phyloP scores from a whole-genome alignment of 2,113 vertebrate species.

The Calyptomena viridis region DNA sequence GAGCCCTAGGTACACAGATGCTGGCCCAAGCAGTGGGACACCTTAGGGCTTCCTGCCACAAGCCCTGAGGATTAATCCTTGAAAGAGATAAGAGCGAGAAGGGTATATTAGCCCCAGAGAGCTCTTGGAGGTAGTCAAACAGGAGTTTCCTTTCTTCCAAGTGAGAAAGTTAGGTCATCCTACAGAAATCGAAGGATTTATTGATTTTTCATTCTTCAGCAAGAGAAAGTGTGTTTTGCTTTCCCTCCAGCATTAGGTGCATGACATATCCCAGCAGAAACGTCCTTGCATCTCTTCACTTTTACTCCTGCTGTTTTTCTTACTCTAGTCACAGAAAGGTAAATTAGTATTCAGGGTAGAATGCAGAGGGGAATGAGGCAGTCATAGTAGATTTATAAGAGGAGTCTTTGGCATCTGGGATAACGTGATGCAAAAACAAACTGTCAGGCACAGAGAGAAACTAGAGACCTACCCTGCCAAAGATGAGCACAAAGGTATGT shows the following conservation, averaged over 20 bases:
- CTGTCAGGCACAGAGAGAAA: background rate
- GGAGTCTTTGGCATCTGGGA: background rate
- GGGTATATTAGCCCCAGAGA: background rate
- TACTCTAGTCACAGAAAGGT: background rate
- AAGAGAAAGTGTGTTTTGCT: background rate
- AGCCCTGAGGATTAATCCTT: background rate
- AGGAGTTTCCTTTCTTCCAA: background rate
- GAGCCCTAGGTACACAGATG: fast-evolving
- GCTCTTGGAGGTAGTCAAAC: background rate
- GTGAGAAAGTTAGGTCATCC: background rate
- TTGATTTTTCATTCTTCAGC: background rate
- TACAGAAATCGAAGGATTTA: background rate
- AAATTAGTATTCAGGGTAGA: conserved; percentile 1
- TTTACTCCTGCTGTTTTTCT: background rate
- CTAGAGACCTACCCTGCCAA: background rate
- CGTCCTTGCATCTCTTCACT: background rate
- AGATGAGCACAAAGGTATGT: background rate
- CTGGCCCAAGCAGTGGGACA: fast-evolving
- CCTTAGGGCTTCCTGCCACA: background rate
- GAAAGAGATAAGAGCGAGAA: background rate
- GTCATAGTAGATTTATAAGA: background rate
- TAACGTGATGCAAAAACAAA: background rate
- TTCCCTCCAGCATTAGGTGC: background rate
- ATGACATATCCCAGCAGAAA: background rate
- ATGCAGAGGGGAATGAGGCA: background rate